Evolutionary conservation across 2,797 vertebrate species (phyloP).

Genomic region (Acanthopagrus latus): DNA sequence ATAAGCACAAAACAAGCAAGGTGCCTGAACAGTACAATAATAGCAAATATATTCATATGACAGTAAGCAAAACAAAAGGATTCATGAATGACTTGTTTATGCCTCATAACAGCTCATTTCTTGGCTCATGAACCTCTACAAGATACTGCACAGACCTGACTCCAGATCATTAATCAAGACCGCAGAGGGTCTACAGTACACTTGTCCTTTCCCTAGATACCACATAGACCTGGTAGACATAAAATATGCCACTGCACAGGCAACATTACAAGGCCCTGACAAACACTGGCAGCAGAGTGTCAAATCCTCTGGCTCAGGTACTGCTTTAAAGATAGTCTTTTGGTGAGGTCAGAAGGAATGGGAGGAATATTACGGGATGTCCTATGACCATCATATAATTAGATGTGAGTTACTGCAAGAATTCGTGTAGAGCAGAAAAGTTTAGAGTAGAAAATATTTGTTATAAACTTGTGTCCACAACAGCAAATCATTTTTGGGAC

Average conservation of each 20-base stretch:
- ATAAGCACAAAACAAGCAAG: neutral
- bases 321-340: constrained; percentile 19
- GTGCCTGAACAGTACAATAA: neutral
- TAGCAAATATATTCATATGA: constrained; percentile 16
- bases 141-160: constrained; percentile 29
- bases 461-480: constrained; percentile 31
- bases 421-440: constrained; percentile 24
- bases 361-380: constrained; percentile 7
- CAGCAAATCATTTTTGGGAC: neutral
- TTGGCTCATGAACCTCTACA: constrained; percentile 16
- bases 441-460: constrained; percentile 15
- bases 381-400: constrained; percentile 29
- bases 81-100: constrained; percentile 20
- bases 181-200: constrained; percentile 1
- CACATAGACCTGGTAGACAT: constrained; percentile 10
- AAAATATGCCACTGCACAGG: constrained; percentile 8
- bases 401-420: constrained; percentile 5
- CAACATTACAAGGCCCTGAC: constrained; percentile 1
- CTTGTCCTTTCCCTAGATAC: constrained; percentile 15
- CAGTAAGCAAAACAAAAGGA: constrained; percentile 37
- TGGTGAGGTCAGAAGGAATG: neutral
- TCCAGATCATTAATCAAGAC: constrained; percentile 38
- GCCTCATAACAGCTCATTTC: constrained; percentile 25
- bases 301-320: constrained; percentile 15
- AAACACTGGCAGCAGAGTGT: constrained; percentile 17